Conservation (phyloP, 2,888 invertebrate species). For the Tineola bisselliella region DNA sequence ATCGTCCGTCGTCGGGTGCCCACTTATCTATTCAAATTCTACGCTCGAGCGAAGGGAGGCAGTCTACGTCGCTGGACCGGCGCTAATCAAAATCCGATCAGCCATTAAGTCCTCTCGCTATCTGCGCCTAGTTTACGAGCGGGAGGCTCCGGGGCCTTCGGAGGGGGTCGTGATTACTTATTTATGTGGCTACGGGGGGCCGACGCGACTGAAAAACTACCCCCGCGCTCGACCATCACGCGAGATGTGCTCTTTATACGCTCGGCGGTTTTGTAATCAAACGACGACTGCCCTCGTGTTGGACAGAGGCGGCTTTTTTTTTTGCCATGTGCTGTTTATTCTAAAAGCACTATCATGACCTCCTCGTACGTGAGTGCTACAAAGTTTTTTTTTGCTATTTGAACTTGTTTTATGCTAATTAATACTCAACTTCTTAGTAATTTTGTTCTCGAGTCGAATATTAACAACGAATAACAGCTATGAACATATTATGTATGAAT, state of each 20-base stretch:
- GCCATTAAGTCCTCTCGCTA: slow-evolving; percentile 67
- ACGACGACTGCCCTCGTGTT: slow-evolving; percentile 19
- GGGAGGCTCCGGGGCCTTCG: slow-evolving; percentile 21
- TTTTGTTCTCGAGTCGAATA: neutral
- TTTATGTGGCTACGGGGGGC: slow-evolving; percentile 51
- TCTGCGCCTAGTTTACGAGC: slow-evolving; percentile 65
- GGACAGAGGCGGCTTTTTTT: neutral
- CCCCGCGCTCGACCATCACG: slow-evolving; percentile 32
- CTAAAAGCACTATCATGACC: neutral
- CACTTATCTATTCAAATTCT: slow-evolving; percentile 69
- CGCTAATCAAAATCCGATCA: slow-evolving; percentile 69
- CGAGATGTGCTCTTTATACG: slow-evolving; percentile 32
- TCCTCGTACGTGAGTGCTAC: neutral
- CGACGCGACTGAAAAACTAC: slow-evolving; percentile 55
- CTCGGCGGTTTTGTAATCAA: slow-evolving; percentile 33
- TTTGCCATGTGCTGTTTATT: neutral
- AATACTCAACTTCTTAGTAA: neutral
- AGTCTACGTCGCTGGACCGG: slow-evolving; percentile 60
- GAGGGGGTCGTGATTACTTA: slow-evolving; percentile 48
- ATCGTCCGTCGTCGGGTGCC: slow-evolving; percentile 59
- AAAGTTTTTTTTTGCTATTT: neutral
- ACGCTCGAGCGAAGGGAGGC: slow-evolving; percentile 35
- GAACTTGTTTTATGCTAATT: neutral
- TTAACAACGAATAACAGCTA: neutral
- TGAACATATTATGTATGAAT: neutral